Evolutionary conservation across 2,888 invertebrate genomes (phyloP), one percentile per base, ranked within the genome.

Genomic region (Trypoxylon attenuatum): DNA sequence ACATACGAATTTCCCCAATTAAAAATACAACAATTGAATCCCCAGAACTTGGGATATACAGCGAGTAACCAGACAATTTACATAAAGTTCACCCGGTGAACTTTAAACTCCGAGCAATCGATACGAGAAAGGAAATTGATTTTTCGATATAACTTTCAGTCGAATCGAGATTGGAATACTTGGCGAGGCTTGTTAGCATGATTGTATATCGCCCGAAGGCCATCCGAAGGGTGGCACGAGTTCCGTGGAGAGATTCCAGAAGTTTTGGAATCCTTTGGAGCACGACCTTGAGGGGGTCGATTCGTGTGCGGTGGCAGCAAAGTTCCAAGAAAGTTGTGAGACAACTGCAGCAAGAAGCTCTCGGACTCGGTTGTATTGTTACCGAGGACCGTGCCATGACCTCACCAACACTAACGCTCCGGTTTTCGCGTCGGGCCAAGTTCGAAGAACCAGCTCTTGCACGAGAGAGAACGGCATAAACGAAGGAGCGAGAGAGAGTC

Each of bases 311-410:
- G n/a, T n/a, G n/a, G n/a, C 33, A 10, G 8, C 54, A 38, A 69
- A 69, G 67, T 74, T 74, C 41, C 23, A 50, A 42, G 69, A 76
- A 76, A 72, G 68, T 76, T 73, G 59, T 42, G 66, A 60, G 63
- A 70, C 67, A 68, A 70, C 46, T 62, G 58, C 43, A 29, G 25
- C 39, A 25, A 54, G 66, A 27, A 39, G 54, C 51, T 61, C n/a
- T 33, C n/a, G 10, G 8, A 23, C 23, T 13, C 51, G 25, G 43
- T 19, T 59, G 53, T 65, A 65, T 65, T 55, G 61, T 55, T 60
- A 45, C 51, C 45, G 41, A 16, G 39, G 43, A 54, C 25, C 60
- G 60, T 68, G 61, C 66, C 68, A 61, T 61, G 69, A 69, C 69
- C 69, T 67, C 62, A 69, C 62, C 69, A 62, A 69, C 61, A 58